Conservation (phyloP, 2,888 invertebrate genomes). For the Idaea straminata region DNA sequence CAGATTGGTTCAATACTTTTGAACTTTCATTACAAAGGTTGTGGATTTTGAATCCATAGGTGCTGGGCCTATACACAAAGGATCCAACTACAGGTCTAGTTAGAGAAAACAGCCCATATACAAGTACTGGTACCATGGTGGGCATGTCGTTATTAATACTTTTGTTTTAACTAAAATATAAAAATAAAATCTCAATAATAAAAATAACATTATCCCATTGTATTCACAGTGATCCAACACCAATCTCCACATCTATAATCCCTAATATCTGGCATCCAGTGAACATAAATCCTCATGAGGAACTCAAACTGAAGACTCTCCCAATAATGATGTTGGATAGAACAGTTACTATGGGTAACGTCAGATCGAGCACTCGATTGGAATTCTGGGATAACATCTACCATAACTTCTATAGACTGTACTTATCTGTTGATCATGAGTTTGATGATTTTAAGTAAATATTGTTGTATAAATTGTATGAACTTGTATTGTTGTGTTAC, state of each 20-base stretch:
- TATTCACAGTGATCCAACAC: constrained; percentile 64
- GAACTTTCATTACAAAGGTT: too few species aligned
- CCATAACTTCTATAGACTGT: constrained; percentile 48
- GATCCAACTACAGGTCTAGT: too few species aligned
- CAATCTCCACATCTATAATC: constrained; percentile 50
- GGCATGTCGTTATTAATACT: too few species aligned
- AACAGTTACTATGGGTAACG: constrained; percentile 34
- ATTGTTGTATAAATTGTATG: not conserved
- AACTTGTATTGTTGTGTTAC: too few species aligned
- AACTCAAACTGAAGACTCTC: constrained; percentile 37
- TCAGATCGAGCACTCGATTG: constrained; percentile 39
- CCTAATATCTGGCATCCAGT: constrained; percentile 61
- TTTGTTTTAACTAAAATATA: too few species aligned
- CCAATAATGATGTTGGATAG: constrained; percentile 41
- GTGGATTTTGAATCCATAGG: too few species aligned
- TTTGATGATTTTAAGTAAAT: not conserved
- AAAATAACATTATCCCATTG: not conserved
- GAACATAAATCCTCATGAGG: constrained; percentile 21
- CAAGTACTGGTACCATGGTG: too few species aligned
- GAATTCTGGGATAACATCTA: constrained; percentile 65
- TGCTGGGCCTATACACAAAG: too few species aligned
- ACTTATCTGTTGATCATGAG: constrained; percentile 17
- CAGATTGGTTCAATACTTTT: too few species aligned
- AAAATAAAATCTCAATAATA: not conserved
- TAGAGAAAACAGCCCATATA: too few species aligned